Percentiles rank a stretch among this genome's conserved stretches.
Evolutionary conservation across 2,888 invertebrate genomes (phyloP).

Genomic region (Cosmopolites sordidus): DNA sequence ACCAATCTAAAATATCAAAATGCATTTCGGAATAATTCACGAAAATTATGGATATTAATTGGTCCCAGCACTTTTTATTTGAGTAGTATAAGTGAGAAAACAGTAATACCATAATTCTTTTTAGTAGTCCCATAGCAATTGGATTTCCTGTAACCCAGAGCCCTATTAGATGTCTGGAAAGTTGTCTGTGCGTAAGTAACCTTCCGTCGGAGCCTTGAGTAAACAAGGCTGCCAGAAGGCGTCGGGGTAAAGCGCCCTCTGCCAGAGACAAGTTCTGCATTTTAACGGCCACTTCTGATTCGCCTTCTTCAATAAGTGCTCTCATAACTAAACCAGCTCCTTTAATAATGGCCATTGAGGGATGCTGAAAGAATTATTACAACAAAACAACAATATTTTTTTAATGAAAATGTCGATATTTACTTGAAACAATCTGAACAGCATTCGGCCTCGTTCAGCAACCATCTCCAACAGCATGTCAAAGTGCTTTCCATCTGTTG

Average conservation of each 20-base stretch:
- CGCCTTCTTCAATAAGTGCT: conserved; percentile 96
- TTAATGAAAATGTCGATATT: conserved; percentile 1
- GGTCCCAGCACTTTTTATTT: no score
- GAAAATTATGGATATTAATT: no score
- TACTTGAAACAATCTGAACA: conserved; percentile 90
- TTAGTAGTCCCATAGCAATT: conserved; percentile 80
- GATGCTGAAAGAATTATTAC: conserved; percentile 73
- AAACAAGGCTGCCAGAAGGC: conserved; percentile 86
- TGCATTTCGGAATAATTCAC: no score
- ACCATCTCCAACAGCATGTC: conserved; percentile 92
- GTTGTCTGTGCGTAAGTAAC: conserved; percentile 80
- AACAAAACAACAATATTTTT: background rate
- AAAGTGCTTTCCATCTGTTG: conserved; percentile 94
- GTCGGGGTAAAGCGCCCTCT: conserved; percentile 93
- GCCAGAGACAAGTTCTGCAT: conserved; percentile 96
- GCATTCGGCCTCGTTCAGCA: conserved; percentile 81
- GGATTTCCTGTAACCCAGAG: conserved; percentile 95
- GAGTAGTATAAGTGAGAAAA: background rate
- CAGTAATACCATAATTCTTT: conserved; percentile 86
- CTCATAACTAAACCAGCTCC: conserved; percentile 97
- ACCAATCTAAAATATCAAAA: no score
- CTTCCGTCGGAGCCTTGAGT: conserved; percentile 75
- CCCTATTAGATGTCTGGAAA: conserved; percentile 89
- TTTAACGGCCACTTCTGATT: conserved; percentile 81
- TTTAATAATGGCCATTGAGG: conserved; percentile 96